Evolutionary conservation across 1,140 invertebrate genomes (phyloP), one percentile per base, ranked within the genome.

Genomic region (Notospermus geniculatus): DNA sequence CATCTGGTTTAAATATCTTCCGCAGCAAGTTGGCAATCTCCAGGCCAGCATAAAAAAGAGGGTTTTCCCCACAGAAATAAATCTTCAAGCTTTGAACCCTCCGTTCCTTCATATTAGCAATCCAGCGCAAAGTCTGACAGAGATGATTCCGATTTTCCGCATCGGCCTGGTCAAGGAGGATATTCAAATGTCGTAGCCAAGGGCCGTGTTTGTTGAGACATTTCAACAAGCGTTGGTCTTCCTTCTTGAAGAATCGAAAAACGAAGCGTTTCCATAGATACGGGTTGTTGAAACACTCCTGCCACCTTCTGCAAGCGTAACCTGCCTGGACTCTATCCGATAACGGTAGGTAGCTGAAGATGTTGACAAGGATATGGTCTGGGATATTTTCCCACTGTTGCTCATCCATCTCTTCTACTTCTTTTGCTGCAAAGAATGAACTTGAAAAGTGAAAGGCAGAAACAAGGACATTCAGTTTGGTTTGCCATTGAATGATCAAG

Each of bases 1-100:
- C 52, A n/a, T 32, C 19, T 23, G 58, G 46, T 7, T 62, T 60
- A 57, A 74, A 74, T 19, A 74, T 56, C 17, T 41, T 41, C 22
- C 45, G 58, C 2, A 74, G 58, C 17, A 57, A 60, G 22, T 45
- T 53, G 23, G 64, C 28, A 56, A 74, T 72, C 43, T 74, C 72
- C n/a, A 46, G 32, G 13, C 71, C 69, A 29, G 62, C 67, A 62
- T 72, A 74, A 62, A 74, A 70, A 2, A 67, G 59, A n/a, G 72
- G 72, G 58, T 74, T 74, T 45, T 71, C 63, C 7, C 69, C 71
- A 11, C 41, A 60, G 54, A 71, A 74, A 5, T 39, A 52, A 22
- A 74, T 57, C 17, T 41, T 53, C 17, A 74, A 52, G 17, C 53
- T 58, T 22, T 62, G 54, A 15, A 74, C 46, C 30, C 54, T 59